Evolutionary conservation across 2,113 vertebrate genomes (phyloP).

Genomic region (Hucho hucho): DNA sequence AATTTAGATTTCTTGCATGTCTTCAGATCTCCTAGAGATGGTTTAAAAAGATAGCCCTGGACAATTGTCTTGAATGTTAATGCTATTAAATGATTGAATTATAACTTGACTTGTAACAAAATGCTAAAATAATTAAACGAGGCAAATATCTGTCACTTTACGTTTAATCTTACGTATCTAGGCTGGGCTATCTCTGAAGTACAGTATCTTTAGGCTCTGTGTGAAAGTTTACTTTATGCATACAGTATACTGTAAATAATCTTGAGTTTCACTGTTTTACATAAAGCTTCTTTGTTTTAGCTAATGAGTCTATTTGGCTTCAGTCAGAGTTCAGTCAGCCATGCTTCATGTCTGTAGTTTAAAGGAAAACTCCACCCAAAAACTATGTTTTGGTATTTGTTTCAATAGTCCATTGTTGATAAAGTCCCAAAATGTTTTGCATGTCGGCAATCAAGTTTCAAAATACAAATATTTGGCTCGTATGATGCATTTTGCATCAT

Average conservation of each 20-base stretch:
- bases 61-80: constrained; percentile 25
- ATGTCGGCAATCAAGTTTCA: no score
- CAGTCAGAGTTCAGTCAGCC: no score
- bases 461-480: no score
- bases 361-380: no score
- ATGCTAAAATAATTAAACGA: not conserved
- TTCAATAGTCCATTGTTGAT: no score
- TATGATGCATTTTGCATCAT: no score
- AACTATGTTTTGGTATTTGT: no score
- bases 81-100: constrained; percentile 44
- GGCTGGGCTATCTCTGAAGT: no score
- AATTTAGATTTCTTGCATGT: not conserved
- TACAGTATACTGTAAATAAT: not conserved
- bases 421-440: no score
- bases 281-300: no score
- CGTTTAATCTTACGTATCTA: not conserved
- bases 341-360: no score
- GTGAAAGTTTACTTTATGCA: not conserved
- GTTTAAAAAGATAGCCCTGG: constrained; percentile 12
- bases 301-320: no score
- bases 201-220: not conserved
- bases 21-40: not conserved
- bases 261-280: not conserved
- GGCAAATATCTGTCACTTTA: not conserved
- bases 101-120: not conserved